These are phyloP conservation scores for Gymnothorax reevesii DNA, from an alignment of 2,797 vertebrate species.

Conservation along the genomic window DNA sequence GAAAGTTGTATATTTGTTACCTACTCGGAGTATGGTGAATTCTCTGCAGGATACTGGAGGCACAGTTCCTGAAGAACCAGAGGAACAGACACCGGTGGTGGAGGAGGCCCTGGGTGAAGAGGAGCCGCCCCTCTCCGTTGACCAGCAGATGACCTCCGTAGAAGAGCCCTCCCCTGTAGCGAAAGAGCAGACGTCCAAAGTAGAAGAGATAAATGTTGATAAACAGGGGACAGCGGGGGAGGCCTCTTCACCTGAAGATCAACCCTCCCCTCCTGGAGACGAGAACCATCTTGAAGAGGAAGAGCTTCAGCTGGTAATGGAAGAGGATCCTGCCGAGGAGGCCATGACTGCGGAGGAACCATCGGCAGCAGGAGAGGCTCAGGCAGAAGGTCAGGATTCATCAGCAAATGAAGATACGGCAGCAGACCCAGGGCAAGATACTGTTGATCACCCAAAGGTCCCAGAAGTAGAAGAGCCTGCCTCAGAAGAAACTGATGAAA, in stretches of 20 bases:
- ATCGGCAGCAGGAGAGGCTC: background rate
- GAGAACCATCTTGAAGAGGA: background rate
- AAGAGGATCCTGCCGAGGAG: background rate
- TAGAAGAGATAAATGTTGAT: background rate
- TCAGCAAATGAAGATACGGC: background rate
- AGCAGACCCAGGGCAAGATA: background rate
- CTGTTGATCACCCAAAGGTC: background rate
- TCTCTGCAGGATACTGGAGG: conserved; percentile 31
- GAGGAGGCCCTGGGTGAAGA: background rate
- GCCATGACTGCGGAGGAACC: background rate
- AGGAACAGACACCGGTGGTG: conserved; percentile 14
- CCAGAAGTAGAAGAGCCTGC: conserved; percentile 9
- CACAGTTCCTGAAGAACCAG: conserved; percentile 9
- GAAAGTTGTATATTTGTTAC: background rate
- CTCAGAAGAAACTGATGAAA: background rate
- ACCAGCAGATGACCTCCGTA: background rate
- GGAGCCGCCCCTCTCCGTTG: background rate
- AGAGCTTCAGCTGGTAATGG: background rate
- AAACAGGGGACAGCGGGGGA: background rate
- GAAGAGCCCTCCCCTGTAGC: background rate
- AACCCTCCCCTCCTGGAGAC: too few species aligned
- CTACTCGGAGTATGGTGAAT: background rate
- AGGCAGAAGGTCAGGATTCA: background rate
- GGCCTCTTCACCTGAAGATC: background rate
- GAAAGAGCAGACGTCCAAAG: background rate